Base-by-base conservation (phyloP, 2,797 vertebrate species). In the Oophaga sylvatica region DNA sequence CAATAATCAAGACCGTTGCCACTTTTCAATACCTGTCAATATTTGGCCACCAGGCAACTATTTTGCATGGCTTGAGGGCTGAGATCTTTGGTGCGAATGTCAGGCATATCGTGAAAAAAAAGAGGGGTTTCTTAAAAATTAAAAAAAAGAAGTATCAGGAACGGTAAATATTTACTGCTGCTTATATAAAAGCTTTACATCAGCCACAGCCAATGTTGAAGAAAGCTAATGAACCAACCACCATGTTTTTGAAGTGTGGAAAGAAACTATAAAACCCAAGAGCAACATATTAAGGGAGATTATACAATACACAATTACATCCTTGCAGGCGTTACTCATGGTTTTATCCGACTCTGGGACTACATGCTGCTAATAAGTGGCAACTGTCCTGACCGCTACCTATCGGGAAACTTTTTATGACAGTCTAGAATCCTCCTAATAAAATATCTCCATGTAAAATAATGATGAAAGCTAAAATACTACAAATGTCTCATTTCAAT, bases 381-480 rank as follows among this genome's bases (percentile, higher is more conserved):
- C 35, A 73, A 1, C 35, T 1, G 19, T 45, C 73, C 45, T 4
- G 11, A 76, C 45, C n/a, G 73, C 48, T 26, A 29, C 75, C 22
- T 26, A 53, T 26, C 12, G 75, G 45, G 41, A 41, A 75, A 4
- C 10, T 75, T 48, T 48, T 13, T 22, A 12, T 12, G 3, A 31
- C 0, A n/a, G 75, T 7, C 11, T 15, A 16, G 13, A 22, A 56
- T 0, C 45, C 48, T 45, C 53, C 2, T 5, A n/a, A 80, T 41
- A 0, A 67, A 81, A 65, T 26, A 81, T 29, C 48, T n/a, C 16
- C 5, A 20, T 15, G 60, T n/a, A 35, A 29, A 62, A 59, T 1
- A 62, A 12, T 77, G 83, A 84, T 84, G 83, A 76, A 76, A 84
- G 83, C 83, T 84, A 22, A 84, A 84, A 48, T 45, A n/a, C 62